phyloP scores from a whole-genome alignment of 2,113 vertebrate species.

The Mionectes macconnelli region DNA sequence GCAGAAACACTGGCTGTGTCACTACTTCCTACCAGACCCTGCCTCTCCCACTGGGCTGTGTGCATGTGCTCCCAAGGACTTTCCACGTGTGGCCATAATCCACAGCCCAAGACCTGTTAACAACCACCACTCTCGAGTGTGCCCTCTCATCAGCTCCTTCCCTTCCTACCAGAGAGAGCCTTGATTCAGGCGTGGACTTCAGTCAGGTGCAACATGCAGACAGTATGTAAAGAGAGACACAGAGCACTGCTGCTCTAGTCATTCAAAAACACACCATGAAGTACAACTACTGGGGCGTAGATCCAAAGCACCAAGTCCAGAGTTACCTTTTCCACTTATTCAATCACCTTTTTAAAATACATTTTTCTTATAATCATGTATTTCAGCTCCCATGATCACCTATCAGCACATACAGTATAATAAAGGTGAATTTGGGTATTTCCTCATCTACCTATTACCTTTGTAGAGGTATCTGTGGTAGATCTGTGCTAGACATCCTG shows the following conservation, averaged over 20 bases:
- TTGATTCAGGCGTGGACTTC: neutral
- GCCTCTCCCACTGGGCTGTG: neutral
- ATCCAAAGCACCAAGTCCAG: neutral
- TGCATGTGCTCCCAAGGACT: neutral
- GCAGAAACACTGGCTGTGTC: fast-evolving
- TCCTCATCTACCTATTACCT: neutral
- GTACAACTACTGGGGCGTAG: neutral
- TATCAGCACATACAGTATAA: fast-evolving
- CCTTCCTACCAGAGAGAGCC: neutral
- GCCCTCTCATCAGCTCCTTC: neutral
- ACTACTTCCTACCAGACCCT: neutral
- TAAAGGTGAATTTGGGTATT: neutral
- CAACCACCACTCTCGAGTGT: neutral
- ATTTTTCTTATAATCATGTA: neutral
- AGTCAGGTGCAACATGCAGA: neutral
- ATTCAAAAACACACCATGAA: neutral
- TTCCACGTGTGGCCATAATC: neutral
- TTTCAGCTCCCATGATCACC: neutral
- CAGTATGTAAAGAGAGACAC: neutral
- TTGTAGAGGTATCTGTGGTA: neutral
- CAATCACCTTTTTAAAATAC: neutral
- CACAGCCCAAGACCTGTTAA: neutral
- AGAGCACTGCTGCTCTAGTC: neutral
- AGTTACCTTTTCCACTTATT: neutral
- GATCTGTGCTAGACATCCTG: neutral